Percentiles rank a stretch among this genome's conserved stretches.
These are phyloP conservation scores for Cercopithecus diana DNA, from an alignment of 2,797 vertebrate species.

Conservation along the genomic window DNA sequence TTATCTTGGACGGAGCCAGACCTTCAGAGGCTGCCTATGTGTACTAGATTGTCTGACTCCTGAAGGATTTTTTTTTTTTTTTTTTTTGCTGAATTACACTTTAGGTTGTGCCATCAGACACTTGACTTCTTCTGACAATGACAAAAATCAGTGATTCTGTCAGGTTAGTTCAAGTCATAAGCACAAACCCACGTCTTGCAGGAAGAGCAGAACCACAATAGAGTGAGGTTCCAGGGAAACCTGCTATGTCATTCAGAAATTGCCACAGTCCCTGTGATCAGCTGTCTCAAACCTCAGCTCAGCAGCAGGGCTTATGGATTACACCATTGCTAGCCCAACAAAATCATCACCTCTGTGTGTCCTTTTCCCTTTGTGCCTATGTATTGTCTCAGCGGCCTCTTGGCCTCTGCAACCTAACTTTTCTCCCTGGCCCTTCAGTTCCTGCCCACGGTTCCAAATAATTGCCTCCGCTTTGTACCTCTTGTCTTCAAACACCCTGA, in stretches of 20 bases:
- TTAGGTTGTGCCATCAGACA: background rate
- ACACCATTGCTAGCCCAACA: background rate
- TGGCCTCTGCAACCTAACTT: conserved; percentile 3
- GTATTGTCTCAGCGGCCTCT: conserved; percentile 36
- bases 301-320: background rate
- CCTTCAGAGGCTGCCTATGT: background rate
- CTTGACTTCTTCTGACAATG: background rate
- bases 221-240: background rate
- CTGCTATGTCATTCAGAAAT: background rate
- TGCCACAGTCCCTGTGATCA: background rate
- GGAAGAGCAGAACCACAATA: background rate
- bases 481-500: conserved; percentile 31
- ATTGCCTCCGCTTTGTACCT: conserved; percentile 8
- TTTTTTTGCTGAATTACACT: background rate
- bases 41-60: background rate
- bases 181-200: background rate
- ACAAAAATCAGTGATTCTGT: background rate
- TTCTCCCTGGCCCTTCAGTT: conserved; percentile 18
- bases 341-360: background rate
- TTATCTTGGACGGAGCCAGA: background rate
- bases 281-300: background rate
- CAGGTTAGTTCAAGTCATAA: background rate
- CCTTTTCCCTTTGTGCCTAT: background rate
- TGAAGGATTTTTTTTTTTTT: conserved; percentile 10
- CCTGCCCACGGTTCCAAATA: conserved; percentile 3